These are phyloP conservation scores for Orycteropus afer DNA, from an alignment of 2,113 vertebrate species.

Conservation along the genomic window DNA sequence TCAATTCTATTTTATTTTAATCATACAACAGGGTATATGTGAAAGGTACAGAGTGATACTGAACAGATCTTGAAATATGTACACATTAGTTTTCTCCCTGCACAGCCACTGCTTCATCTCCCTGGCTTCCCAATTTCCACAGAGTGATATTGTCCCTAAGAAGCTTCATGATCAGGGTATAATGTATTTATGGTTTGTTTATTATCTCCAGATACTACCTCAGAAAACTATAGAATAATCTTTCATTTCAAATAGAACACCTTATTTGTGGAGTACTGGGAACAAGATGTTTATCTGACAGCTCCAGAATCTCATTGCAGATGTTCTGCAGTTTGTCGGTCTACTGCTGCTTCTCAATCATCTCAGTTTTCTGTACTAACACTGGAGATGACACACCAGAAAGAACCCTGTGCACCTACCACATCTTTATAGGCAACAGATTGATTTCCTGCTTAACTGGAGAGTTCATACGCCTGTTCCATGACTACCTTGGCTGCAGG, in stretches of 20 bases:
- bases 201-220: constrained; percentile 92
- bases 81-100: constrained; percentile 95
- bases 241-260: constrained; percentile 99
- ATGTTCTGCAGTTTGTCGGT: constrained; percentile 81
- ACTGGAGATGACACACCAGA: constrained; percentile 90
- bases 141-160: constrained; percentile 99
- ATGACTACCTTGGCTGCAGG: constrained; percentile 84
- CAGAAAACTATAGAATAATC: constrained; percentile 97
- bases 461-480: constrained; percentile 88
- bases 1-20: constrained; percentile 83
- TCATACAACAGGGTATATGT: constrained; percentile 93
- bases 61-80: constrained; percentile 90
- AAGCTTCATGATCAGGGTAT: constrained; percentile 98
- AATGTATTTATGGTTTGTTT: constrained; percentile 97
- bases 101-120: constrained; percentile 91
- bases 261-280: constrained; percentile 91
- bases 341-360: constrained; percentile 91
- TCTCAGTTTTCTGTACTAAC: constrained; percentile 90
- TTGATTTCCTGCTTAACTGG: constrained; percentile 90
- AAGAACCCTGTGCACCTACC: constrained; percentile 88
- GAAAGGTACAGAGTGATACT: constrained; percentile 91
- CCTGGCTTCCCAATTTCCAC: constrained; percentile 98
- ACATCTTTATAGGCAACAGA: constrained; percentile 91
- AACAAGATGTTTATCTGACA: constrained; percentile 94
- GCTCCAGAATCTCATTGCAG: constrained; percentile 82